A percentile compares a stretch with the other conserved stretches of the same genome.
Evolutionary conservation across 2,113 vertebrate species (phyloP).

Genomic region (Pongo pygmaeus): DNA sequence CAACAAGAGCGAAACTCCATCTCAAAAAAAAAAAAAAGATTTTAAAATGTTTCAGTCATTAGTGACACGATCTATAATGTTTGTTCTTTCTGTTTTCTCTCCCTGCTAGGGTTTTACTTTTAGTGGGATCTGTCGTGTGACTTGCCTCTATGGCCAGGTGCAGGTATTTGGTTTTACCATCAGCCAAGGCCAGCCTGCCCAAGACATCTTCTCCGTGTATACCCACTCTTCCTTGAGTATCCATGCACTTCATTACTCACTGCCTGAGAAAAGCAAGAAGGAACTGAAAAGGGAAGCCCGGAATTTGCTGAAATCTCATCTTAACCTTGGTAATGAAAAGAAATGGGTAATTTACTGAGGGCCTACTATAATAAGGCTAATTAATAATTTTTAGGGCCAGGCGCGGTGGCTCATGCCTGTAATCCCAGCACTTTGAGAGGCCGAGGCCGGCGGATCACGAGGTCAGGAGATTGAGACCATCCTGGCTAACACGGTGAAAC

Average conservation of each 20-base stretch:
- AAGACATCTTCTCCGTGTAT: slow-evolving; percentile 88
- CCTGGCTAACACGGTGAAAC: too few relatives aligned
- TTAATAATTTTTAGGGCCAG: too few relatives aligned
- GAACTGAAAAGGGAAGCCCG: slow-evolving; percentile 76
- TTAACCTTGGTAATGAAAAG: slow-evolving; percentile 82
- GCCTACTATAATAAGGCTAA: fast-evolving
- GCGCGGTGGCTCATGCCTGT: too few relatives aligned
- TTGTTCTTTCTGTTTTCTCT: not conserved
- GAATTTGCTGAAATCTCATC: slow-evolving; percentile 84
- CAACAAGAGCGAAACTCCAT: not conserved
- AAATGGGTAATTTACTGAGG: not conserved
- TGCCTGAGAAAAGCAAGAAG: slow-evolving; percentile 76
- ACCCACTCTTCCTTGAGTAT: slow-evolving; percentile 89
- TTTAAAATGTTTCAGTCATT: not conserved
- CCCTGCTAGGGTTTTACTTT: slow-evolving; percentile 87
- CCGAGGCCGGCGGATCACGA: too few relatives aligned
- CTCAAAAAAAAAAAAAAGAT: not conserved
- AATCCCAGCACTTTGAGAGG: too few relatives aligned
- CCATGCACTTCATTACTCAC: slow-evolving; percentile 78
- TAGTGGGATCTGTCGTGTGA: slow-evolving; percentile 90
- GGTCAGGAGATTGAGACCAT: too few relatives aligned
- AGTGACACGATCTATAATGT: not conserved
- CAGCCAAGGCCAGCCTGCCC: slow-evolving; percentile 89
- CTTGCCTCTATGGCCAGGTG: slow-evolving; percentile 92
- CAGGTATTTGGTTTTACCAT: slow-evolving; percentile 92